A percentile compares a stretch with the other conserved stretches of the same genome.
phyloP scores from a whole-genome alignment of 2,113 vertebrate species.

The Mystacornis crossleyi region DNA sequence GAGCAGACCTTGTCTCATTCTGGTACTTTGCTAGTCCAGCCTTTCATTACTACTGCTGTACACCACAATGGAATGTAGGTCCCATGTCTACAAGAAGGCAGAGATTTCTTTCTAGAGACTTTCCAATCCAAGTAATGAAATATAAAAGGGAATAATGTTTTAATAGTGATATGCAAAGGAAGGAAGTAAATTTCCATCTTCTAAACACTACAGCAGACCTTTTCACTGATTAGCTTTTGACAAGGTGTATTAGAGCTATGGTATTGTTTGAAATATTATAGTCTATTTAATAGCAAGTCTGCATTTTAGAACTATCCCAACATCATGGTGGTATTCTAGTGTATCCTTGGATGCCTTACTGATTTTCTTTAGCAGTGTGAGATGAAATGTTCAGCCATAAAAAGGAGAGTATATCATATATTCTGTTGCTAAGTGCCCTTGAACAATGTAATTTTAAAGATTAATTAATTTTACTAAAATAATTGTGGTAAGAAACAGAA shows the following conservation, averaged over 20 bases:
- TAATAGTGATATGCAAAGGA: not conserved
- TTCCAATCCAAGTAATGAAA: not conserved
- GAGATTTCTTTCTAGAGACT: not conserved
- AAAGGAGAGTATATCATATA: not conserved
- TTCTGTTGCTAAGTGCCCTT: not conserved
- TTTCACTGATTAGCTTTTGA: not conserved
- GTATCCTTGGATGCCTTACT: not conserved
- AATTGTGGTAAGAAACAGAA: slow-evolving; percentile 6
- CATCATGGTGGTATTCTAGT: not conserved
- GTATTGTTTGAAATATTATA: not conserved
- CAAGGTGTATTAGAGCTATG: not conserved
- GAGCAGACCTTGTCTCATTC: not conserved
- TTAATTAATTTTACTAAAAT: slow-evolving; percentile 11
- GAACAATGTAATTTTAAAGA: not conserved
- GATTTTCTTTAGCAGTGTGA: not conserved
- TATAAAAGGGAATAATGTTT: not conserved
- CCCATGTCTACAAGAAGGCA: not conserved
- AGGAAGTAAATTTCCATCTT: not conserved
- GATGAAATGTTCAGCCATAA: not conserved
- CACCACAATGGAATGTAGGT: not conserved
- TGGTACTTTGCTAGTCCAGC: not conserved
- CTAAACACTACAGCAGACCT: not conserved
- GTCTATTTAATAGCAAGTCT: not conserved
- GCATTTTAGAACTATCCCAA: not conserved
- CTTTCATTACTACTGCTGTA: not conserved